Conservation (phyloP, 2,888 invertebrate genomes). For the Rhagonycha fulva region DNA sequence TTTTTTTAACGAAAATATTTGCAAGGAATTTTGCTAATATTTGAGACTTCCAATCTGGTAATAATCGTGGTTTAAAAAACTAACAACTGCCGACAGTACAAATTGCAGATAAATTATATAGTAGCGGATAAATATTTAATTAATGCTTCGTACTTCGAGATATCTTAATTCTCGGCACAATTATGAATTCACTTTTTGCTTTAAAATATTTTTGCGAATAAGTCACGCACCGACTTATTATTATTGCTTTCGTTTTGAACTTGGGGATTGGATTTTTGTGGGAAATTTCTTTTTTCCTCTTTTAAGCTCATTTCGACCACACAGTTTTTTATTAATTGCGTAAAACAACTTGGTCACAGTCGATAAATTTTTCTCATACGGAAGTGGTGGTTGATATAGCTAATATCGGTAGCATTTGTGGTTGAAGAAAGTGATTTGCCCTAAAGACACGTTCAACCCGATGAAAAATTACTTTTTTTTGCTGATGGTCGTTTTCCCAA, state of each 20-base stretch:
- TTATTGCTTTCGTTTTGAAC: neutral
- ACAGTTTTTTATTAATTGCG: neutral
- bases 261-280: neutral
- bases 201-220: neutral
- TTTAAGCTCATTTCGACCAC: neutral
- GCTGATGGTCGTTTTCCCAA: neutral
- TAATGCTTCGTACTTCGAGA: neutral
- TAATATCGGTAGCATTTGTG: neutral
- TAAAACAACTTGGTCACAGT: neutral
- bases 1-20: neutral
- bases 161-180: neutral
- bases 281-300: neutral
- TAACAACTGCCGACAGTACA: neutral
- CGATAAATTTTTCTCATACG: neutral
- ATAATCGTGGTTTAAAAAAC: neutral
- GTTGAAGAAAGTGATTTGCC: neutral
- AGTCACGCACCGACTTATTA: neutral
- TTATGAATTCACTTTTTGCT: neutral
- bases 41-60: neutral
- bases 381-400: neutral
- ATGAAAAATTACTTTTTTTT: neutral
- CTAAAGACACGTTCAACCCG: neutral
- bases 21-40: neutral
- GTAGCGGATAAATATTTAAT: neutral
- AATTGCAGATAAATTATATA: neutral